Evolutionary conservation across 2,888 invertebrate species (phyloP).

Genomic region (Poecilus cupreus): DNA sequence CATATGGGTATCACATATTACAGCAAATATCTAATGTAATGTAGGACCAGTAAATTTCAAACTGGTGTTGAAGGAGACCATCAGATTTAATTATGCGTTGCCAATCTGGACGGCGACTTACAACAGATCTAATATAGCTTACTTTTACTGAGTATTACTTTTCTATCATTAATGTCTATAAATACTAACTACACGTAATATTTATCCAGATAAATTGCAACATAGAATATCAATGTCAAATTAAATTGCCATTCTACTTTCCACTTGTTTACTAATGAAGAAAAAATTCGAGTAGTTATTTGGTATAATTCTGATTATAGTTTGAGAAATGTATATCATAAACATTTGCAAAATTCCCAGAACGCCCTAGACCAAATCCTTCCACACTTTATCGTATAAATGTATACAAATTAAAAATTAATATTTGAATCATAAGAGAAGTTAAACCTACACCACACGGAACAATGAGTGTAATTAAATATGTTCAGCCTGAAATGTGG

Average conservation of each 20-base stretch:
- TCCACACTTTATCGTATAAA: conserved; percentile 4
- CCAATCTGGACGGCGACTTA: neutral
- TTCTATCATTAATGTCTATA: neutral
- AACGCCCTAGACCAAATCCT: too few species aligned
- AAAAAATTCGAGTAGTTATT: too few species aligned
- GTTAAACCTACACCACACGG: conserved; percentile 19
- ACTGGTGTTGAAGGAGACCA: conserved; percentile 41
- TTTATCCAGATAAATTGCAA: conserved; percentile 8
- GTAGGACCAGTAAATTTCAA: conserved; percentile 26
- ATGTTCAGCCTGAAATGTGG: too few species aligned
- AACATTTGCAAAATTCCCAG: too few species aligned
- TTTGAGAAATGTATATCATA: too few species aligned
- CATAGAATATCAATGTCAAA: too few species aligned
- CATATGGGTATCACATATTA: neutral
- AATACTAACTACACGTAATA: too few species aligned
- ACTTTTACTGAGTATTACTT: neutral
- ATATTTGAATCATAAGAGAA: too few species aligned
- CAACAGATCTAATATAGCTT: conserved; percentile 8
- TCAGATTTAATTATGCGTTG: conserved; percentile 6
- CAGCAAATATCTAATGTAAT: neutral
- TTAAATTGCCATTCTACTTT: too few species aligned
- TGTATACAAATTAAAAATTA: conserved; percentile 41
- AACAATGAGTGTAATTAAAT: conserved; percentile 52
- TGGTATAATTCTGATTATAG: too few species aligned
- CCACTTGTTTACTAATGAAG: too few species aligned